Evolutionary conservation across 2,888 invertebrate genomes (phyloP), one percentile per base, ranked within the genome.

Genomic region (Drosophila stalkeri): DNA sequence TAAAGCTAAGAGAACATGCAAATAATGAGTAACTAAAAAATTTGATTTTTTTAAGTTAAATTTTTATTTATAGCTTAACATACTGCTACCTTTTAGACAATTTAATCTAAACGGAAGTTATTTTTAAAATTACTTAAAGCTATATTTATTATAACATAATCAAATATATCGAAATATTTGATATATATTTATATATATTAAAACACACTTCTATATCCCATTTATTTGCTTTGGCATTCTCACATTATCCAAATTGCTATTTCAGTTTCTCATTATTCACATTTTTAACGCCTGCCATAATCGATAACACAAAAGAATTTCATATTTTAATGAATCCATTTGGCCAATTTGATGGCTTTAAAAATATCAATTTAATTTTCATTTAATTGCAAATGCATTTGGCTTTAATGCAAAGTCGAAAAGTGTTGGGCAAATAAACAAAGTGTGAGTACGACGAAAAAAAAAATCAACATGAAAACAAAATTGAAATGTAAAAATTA

Each of bases 401-500:
- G 39, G n/a, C 52, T 64, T 80, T 64, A 70, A 80, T 57, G 47
- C 47, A 51, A 65, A 51, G 70, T 18, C 64, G 60, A 46, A 62
- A 79, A 79, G 47, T 57, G 63, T 69, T 64, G 65, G 56, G 51
- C 43, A 67, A 75, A 80, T 62, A 56, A 39, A 12, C 20, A 39
- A 39, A 54, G 16, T 33, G 72, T 11, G 57, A 18, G 55, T 47
- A 33, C 51, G 41, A 16, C 31, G 27, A 7, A 11, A 35, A 16
- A 47, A 59, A 49, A 60, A 65, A 55, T 20, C 33, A 35, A 49
- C 49, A 66, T 51, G 27, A 43, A 39, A 49, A 49, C 52, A 54
- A 47, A 55, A 65, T 75, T 75, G 63, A 43, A 67, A 71, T 71
- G 67, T 80, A 80, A 77, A 77, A 80, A 71, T 56, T 77, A 77